Percentiles rank a stretch among this genome's conserved stretches.
Conservation (phyloP, 2,888 invertebrate genomes). For the Heterodera filipjevi region DNA sequence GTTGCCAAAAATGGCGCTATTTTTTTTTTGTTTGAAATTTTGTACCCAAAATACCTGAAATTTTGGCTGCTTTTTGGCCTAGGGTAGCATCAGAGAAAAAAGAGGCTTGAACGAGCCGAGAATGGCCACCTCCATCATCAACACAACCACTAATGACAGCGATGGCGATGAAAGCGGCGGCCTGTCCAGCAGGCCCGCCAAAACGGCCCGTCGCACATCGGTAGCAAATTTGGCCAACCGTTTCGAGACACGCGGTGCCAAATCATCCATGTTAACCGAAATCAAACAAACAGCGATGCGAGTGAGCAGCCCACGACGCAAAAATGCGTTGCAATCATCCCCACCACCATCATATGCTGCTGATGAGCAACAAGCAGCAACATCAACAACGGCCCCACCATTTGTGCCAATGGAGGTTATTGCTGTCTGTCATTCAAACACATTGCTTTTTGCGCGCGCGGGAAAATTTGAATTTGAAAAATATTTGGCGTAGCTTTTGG, state of each 20-base stretch:
- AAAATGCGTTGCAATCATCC: conserved; percentile 1
- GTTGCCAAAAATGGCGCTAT: background rate
- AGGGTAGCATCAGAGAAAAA: background rate
- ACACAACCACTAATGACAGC: no score
- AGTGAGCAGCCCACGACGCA: conserved; percentile 13
- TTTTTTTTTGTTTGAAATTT: no score
- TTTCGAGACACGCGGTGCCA: background rate
- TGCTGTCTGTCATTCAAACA: background rate
- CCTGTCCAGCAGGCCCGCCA: background rate
- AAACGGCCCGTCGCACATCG: background rate
- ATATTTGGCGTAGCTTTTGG: background rate
- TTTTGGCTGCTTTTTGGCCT: background rate
- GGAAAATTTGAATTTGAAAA: background rate
- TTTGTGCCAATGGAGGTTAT: background rate
- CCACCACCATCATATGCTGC: background rate
- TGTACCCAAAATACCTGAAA: background rate
- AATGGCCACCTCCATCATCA: conserved; percentile 22
- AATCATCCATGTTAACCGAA: conserved; percentile 15
- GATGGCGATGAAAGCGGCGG: background rate
- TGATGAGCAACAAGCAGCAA: background rate
- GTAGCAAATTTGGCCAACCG: background rate
- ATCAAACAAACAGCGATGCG: conserved; percentile 18
- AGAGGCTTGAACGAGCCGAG: background rate
- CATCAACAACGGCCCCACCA: background rate
- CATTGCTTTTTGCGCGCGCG: background rate